A percentile compares a stretch with the other conserved stretches of the same genome.
Conservation (phyloP, 2,113 vertebrate species). For the Pachypanchax playfairii region DNA sequence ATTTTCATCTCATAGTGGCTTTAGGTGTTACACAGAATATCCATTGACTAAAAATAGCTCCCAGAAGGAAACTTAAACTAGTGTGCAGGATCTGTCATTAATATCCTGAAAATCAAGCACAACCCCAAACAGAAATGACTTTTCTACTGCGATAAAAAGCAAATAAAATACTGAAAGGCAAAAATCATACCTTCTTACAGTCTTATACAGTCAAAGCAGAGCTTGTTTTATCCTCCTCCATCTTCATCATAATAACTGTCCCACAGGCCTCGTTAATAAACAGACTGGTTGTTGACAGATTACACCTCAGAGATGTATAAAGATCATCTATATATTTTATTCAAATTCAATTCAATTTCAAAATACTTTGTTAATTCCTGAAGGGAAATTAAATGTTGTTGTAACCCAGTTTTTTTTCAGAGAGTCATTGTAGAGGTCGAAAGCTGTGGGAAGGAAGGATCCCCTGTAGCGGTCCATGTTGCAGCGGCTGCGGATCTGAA, state of each 20-base stretch:
- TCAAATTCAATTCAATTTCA: too few species aligned
- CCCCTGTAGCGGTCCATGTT: too few species aligned
- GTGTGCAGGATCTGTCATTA: constrained; percentile 29
- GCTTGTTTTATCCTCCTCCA: constrained; percentile 25
- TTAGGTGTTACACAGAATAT: constrained; percentile 37
- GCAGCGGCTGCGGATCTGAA: too few species aligned
- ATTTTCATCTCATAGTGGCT: constrained; percentile 30
- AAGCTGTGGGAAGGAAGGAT: too few species aligned
- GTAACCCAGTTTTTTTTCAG: too few species aligned
- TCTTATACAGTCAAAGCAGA: constrained; percentile 22
- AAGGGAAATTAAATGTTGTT: too few species aligned
- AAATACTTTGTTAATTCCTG: too few species aligned
- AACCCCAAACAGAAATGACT: constrained; percentile 13
- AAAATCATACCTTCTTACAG: constrained; percentile 18
- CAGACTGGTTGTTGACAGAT: constrained; percentile 43
- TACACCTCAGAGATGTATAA: too few species aligned
- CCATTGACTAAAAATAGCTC: constrained; percentile 27
- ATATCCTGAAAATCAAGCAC: constrained; percentile 19
- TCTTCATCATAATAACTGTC: constrained; percentile 49
- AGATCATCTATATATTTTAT: too few species aligned
- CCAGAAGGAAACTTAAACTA: constrained; percentile 16
- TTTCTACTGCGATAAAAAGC: constrained; percentile 22
- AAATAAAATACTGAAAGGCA: constrained; percentile 12
- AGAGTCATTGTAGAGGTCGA: too few species aligned
- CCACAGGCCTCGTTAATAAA: constrained; percentile 34